Percentiles rank a stretch among this genome's conserved stretches.
phyloP scores from a whole-genome alignment of 2,113 vertebrate species.

The Manacus vitellinus region DNA sequence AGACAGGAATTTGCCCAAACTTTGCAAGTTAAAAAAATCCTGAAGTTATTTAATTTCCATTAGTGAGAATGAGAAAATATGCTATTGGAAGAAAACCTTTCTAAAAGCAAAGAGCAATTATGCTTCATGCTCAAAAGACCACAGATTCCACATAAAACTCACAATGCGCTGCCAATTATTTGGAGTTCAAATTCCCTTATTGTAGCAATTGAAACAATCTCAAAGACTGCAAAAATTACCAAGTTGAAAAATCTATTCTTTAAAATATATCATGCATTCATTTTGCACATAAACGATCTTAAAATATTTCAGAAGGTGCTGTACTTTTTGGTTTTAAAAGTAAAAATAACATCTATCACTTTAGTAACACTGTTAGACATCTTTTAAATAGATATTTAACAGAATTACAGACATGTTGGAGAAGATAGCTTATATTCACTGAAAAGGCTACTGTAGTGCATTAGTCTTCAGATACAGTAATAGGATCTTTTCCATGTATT shows the following conservation, averaged over 20 bases:
- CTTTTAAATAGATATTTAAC: slow-evolving; percentile 60
- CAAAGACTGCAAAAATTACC: slow-evolving; percentile 71
- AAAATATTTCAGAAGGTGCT: slow-evolving; percentile 52
- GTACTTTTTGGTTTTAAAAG: slow-evolving; percentile 54
- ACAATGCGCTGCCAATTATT: slow-evolving; percentile 73
- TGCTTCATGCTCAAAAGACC: slow-evolving; percentile 64
- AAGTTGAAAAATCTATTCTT: slow-evolving; percentile 61
- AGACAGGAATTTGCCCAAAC: slow-evolving; percentile 43
- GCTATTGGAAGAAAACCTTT: slow-evolving; percentile 65
- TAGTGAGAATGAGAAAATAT: slow-evolving; percentile 69
- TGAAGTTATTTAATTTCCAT: slow-evolving; percentile 67
- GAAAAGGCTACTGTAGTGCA: slow-evolving; percentile 43
- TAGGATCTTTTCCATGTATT: slow-evolving; percentile 37
- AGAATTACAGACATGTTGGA: slow-evolving; percentile 46
- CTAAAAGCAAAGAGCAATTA: slow-evolving; percentile 74
- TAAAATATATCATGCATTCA: slow-evolving; percentile 58
- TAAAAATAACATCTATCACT: slow-evolving; percentile 64
- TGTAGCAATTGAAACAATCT: slow-evolving; percentile 66
- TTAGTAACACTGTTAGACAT: slow-evolving; percentile 30
- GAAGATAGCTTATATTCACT: slow-evolving; percentile 51
- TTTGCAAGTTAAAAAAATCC: slow-evolving; percentile 50
- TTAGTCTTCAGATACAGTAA: slow-evolving; percentile 55
- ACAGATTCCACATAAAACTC: slow-evolving; percentile 70
- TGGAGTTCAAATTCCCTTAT: slow-evolving; percentile 70
- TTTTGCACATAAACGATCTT: slow-evolving; percentile 61